phyloP scores from a whole-genome alignment of 64 coral and sea anemone species.

The Actinia equina region DNA sequence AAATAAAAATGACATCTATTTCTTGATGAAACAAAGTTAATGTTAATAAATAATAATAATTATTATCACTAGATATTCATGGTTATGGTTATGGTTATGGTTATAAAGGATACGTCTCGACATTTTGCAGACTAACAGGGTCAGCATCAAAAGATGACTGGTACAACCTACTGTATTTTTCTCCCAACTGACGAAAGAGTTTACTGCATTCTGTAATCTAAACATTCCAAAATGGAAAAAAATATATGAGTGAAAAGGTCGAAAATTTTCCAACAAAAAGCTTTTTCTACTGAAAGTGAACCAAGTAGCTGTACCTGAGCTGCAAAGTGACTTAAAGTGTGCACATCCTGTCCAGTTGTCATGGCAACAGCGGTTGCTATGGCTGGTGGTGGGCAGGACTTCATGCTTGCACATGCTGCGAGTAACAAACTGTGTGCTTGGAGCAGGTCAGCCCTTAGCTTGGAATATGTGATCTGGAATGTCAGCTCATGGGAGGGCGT shows the following conservation, averaged over 20 bases:
- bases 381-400: conserved; percentile 91
- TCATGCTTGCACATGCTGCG: conserved; percentile 86
- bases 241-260: background rate
- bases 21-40: too few relatives aligned
- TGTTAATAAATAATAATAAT: too few relatives aligned
- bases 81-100: too few relatives aligned
- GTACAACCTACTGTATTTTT: conserved; percentile 77
- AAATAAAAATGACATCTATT: background rate
- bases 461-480: conserved; percentile 73
- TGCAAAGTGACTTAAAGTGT: conserved; percentile 76
- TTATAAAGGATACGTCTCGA: conserved; percentile 86
- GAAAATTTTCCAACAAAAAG: too few relatives aligned
- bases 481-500: conserved; percentile 61
- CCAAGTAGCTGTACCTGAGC: conserved; percentile 38
- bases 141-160: conserved; percentile 90
- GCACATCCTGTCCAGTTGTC: conserved; percentile 89
- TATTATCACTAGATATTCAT: too few relatives aligned
- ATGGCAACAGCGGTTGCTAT: conserved; percentile 95
- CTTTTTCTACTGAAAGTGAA: background rate
- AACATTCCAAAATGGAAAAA: background rate
- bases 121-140: conserved; percentile 73
- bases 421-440: conserved; percentile 79
- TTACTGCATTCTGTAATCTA: conserved; percentile 85
- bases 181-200: conserved; percentile 59
- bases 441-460: conserved; percentile 62